Percentiles rank a stretch among this genome's conserved stretches.
Evolutionary conservation across 2,797 vertebrate species (phyloP).

Genomic region (Aphelocoma californica): DNA sequence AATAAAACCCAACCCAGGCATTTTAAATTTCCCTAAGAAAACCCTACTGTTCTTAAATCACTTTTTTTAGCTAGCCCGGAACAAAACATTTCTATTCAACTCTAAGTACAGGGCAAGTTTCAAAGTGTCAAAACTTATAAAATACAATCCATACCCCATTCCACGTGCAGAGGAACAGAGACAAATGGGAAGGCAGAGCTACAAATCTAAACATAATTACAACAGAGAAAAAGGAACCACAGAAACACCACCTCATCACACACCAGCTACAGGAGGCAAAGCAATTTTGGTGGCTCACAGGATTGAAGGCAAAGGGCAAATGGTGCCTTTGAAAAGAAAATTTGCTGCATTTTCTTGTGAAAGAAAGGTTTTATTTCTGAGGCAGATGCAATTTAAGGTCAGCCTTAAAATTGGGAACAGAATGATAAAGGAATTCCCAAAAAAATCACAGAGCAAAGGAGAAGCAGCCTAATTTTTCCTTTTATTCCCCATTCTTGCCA

Average conservation of each 20-base stretch:
- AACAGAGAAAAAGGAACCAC: neutral
- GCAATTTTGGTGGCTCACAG: neutral
- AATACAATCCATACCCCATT: neutral
- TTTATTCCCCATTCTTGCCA: neutral
- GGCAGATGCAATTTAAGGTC: neutral
- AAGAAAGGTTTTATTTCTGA: neutral
- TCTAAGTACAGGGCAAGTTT: neutral
- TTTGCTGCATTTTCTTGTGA: neutral
- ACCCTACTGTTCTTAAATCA: neutral
- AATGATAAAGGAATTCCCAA: neutral
- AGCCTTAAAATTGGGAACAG: neutral
- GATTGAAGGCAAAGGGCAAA: neutral
- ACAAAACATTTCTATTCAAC: neutral
- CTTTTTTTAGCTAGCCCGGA: neutral
- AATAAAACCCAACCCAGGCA: neutral
- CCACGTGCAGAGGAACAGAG: fast-evolving
- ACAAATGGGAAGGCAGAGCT: neutral
- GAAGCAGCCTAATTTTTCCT: neutral
- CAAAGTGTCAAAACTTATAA: neutral
- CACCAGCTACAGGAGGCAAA: neutral
- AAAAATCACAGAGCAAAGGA: neutral
- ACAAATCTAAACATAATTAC: neutral
- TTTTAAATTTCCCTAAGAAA: neutral
- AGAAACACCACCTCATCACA: neutral
- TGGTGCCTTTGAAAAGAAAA: neutral